Conservation (phyloP, 2,888 invertebrate genomes). For the Dicyrtoma fusca region DNA sequence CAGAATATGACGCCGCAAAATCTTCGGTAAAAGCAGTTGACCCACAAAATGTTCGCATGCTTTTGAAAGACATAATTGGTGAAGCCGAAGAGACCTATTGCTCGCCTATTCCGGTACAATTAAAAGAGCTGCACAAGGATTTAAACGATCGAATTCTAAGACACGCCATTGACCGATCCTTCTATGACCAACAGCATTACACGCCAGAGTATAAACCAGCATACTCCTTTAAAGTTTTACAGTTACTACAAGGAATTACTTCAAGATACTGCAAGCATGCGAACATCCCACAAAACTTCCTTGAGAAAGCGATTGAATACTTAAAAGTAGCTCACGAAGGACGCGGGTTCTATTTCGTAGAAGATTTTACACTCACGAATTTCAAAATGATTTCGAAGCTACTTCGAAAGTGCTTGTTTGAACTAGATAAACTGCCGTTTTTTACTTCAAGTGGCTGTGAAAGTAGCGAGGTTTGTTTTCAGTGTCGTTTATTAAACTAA, state of each 20-base stretch:
- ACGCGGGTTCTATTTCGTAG: conserved; percentile 35
- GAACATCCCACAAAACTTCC: conserved; percentile 34
- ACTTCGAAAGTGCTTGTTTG: conserved; percentile 8
- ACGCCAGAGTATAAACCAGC: conserved; percentile 7
- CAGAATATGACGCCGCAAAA: conserved; percentile 1
- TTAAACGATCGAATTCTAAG: conserved; percentile 14
- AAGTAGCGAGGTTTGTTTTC: neutral
- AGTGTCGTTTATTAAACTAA: neutral
- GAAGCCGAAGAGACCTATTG: neutral
- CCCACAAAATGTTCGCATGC: neutral
- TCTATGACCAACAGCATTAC: conserved; percentile 16
- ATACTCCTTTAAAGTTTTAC: conserved; percentile 17
- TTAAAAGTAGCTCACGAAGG: conserved; percentile 41
- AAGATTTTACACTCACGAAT: conserved; percentile 31
- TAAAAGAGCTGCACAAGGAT: conserved; percentile 13
- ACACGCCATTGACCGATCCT: conserved; percentile 16
- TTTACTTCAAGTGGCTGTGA: conserved; percentile 13
- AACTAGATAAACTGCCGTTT: neutral
- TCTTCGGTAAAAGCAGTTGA: neutral
- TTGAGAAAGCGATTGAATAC: conserved; percentile 34
- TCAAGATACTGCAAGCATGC: conserved; percentile 20
- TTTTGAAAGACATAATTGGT: neutral
- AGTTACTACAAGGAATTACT: conserved; percentile 14
- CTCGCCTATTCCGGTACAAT: conserved; percentile 9
- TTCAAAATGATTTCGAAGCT: conserved; percentile 23